Evolutionary conservation across 2,113 vertebrate genomes (phyloP), one percentile per base, ranked within the genome.

Genomic region (Catharus fuscescens): DNA sequence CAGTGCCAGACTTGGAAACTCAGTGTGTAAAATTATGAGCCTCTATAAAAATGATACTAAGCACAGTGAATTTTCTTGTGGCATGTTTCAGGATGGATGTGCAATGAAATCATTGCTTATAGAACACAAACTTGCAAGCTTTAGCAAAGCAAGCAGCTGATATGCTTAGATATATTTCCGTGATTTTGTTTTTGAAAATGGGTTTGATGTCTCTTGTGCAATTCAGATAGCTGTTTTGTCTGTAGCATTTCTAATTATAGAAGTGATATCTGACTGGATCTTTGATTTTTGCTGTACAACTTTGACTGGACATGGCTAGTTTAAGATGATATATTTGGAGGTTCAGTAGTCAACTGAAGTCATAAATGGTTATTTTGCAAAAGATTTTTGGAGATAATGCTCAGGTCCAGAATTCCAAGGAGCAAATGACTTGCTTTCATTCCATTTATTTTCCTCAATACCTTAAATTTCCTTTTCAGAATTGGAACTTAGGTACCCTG

Each of bases 401-500:
- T 54, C 50, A 53, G 31, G 40, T 84, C 14, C 17, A 40, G 31
- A 52, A 38, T 69, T 18, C 3, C 1, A 18, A 82, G 8, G 25
- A 59, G 15, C 15, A 82, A 54, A 17, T 52, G 0, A 36, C 36
- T 42, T 88, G 53, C 56, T 81, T 66, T 29, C 0, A 31, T 78
- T 18, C 7, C 0, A 12, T 72, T 48, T 88, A 28, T 93, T 88
- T 83, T 73, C 20, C 29, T 59, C 36, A 47, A 4, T 54, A 62
- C 14, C 17, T 59, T 57, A 23, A 32, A 28, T 81, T 78, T 86
- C 7, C 7, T 83, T 53, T 73, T 84, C 31, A 44, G 32, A 62
- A 26, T 4, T 54, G 8, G 10, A 70, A 26, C 4, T 56, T 67
- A 10, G 0, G 0, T 66, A 71, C 36, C 31, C 14, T 52, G 0